These are phyloP conservation scores for Sialia sialis DNA, from an alignment of 2,113 vertebrate species.

Conservation along the genomic window DNA sequence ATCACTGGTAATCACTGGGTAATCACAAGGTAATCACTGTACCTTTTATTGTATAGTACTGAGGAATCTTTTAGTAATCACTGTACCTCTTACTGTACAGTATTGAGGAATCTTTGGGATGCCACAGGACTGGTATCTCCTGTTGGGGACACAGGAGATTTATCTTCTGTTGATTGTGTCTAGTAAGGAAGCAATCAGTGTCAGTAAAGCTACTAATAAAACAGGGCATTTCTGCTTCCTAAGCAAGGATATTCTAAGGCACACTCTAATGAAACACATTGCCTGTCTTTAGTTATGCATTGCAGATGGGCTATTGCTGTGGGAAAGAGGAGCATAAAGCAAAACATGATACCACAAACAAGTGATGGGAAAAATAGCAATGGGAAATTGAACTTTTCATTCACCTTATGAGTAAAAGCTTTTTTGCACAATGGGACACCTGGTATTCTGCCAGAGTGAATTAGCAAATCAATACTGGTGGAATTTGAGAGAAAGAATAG, in stretches of 20 bases:
- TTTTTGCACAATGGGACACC: conserved; percentile 24
- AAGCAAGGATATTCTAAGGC: neutral
- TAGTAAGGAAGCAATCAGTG: neutral
- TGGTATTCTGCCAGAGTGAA: neutral
- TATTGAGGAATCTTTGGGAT: neutral
- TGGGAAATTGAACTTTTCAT: neutral
- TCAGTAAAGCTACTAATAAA: neutral
- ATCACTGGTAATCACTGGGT: neutral
- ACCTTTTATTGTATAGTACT: neutral
- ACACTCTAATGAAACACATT: conserved; percentile 39
- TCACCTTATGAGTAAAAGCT: neutral
- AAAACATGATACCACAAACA: conserved; percentile 11
- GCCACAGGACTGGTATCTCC: neutral
- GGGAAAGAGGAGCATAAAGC: neutral
- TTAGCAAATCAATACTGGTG: neutral
- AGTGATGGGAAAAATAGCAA: neutral
- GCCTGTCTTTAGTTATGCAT: neutral
- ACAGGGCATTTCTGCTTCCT: neutral
- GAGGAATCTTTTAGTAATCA: neutral
- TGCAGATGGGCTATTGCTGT: conserved; percentile 10
- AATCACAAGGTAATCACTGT: too few species aligned
- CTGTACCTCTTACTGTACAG: neutral
- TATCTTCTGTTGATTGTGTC: neutral
- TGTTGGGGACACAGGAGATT: neutral
- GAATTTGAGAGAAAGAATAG: neutral